phyloP scores from a whole-genome alignment of 2,888 invertebrate species.

The Antitype chi region DNA sequence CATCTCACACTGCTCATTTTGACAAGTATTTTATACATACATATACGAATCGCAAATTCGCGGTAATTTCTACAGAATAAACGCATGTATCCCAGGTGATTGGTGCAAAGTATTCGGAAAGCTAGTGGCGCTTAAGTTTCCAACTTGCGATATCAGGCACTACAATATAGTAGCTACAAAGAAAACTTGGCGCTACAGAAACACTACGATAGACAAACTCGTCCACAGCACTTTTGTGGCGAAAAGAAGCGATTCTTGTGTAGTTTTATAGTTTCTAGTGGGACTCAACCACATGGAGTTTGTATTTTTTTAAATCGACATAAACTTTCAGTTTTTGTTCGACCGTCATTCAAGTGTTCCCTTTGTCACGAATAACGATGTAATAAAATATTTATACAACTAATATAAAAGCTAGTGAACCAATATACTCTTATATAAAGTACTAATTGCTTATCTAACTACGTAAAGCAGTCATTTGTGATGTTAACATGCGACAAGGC shows the following conservation, averaged over 20 bases:
- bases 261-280: constrained; percentile 43
- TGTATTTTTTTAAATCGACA: constrained; percentile 30
- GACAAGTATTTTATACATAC: constrained; percentile 8
- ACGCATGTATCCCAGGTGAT: constrained; percentile 27
- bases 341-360: constrained; percentile 6
- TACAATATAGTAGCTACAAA: constrained; percentile 39
- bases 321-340: constrained; percentile 10
- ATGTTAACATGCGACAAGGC: not conserved
- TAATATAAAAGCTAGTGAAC: not conserved
- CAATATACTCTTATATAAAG: not conserved
- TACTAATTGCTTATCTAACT: constrained; percentile 21
- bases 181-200: constrained; percentile 43
- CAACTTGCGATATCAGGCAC: constrained; percentile 46
- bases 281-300: constrained; percentile 16
- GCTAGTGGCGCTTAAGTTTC: constrained; percentile 30
- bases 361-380: not conserved
- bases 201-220: constrained; percentile 50
- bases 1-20: constrained; percentile 26
- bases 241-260: constrained; percentile 52
- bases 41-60: not conserved
- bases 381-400: not conserved
- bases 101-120: constrained; percentile 27
- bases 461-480: constrained; percentile 1
- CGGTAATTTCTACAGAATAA: constrained; percentile 11
- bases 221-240: constrained; percentile 44